These are phyloP conservation scores for Tillus elongatus DNA, from an alignment of 2,888 invertebrate genomes.

Conservation along the genomic window DNA sequence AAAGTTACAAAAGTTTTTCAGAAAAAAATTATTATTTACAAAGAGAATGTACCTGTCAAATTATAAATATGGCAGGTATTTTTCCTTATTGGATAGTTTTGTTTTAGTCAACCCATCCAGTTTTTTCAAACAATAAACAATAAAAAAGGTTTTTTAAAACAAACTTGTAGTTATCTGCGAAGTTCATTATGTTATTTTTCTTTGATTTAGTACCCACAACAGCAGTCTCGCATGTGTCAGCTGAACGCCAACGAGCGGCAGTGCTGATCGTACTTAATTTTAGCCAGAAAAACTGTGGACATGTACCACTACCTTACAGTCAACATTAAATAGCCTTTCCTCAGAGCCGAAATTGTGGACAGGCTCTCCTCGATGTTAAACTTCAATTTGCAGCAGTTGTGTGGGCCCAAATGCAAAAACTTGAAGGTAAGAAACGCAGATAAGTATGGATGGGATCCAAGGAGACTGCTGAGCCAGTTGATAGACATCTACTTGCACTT, in stretches of 20 bases:
- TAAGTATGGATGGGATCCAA: constrained; percentile 96
- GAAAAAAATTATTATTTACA: too few relatives aligned
- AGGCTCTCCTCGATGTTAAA: constrained; percentile 93
- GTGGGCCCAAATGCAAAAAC: constrained; percentile 91
- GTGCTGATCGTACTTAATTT: constrained; percentile 81
- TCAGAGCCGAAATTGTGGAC: constrained; percentile 86
- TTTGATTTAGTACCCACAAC: too few relatives aligned
- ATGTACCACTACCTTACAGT: constrained; percentile 96
- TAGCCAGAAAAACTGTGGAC: constrained; percentile 92
- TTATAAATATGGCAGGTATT: too few relatives aligned
- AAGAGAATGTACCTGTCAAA: too few relatives aligned
- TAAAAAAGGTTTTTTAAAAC: too few relatives aligned
- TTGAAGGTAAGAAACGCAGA: constrained; percentile 87
- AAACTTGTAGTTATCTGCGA: too few relatives aligned
- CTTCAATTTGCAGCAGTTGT: constrained; percentile 93
- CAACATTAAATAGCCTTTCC: constrained; percentile 90
- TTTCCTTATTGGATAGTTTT: too few relatives aligned
- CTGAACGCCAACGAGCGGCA: constrained; percentile 77
- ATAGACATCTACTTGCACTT: constrained; percentile 96
- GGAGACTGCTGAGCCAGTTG: constrained; percentile 80
- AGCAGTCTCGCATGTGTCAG: constrained; percentile 68
- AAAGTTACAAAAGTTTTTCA: too few relatives aligned
- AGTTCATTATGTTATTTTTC: too few relatives aligned
- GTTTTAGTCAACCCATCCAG: too few relatives aligned
- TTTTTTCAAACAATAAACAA: too few relatives aligned